Evolutionary conservation across 2,888 invertebrate species (phyloP).

Genomic region (Agrotis segetum): DNA sequence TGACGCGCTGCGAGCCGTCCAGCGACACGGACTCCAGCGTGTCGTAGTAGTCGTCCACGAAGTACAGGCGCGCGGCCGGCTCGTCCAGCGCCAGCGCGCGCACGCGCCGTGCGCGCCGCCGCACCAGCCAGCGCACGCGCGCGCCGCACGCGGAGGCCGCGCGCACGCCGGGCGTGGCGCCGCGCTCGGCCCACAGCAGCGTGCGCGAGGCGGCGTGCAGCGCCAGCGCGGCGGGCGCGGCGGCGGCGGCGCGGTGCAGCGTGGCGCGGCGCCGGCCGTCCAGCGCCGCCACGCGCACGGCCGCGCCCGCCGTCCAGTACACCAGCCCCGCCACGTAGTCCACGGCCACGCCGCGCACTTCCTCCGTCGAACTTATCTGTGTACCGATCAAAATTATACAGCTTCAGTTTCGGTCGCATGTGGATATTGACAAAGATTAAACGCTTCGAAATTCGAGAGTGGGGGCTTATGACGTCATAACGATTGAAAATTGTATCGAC

Average conservation of each 20-base stretch:
- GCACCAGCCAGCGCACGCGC: conserved; percentile 88
- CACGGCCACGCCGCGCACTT: conserved; percentile 94
- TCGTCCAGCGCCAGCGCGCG: conserved; percentile 94
- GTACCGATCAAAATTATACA: too few species aligned
- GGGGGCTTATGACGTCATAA: too few species aligned
- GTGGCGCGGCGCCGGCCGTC: conserved; percentile 90
- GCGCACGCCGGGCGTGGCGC: conserved; percentile 92
- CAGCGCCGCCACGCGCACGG: conserved; percentile 61
- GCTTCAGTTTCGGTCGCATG: too few species aligned
- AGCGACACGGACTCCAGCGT: conserved; percentile 93
- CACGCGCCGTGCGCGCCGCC: conserved; percentile 93
- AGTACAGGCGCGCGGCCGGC: conserved; percentile 94
- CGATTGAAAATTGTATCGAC: too few species aligned
- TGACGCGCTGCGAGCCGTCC: conserved; percentile 92
- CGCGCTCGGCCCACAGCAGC: conserved; percentile 94
- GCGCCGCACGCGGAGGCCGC: conserved; percentile 92
- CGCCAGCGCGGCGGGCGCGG: conserved; percentile 94
- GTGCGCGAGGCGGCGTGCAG: conserved; percentile 91
- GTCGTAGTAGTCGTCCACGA: conserved; percentile 95
- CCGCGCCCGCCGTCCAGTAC: conserved; percentile 92
- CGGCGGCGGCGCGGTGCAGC: conserved; percentile 86
- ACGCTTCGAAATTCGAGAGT: too few species aligned
- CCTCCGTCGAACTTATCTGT: conserved; percentile 66
- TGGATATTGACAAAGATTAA: too few species aligned
- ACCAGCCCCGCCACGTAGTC: conserved; percentile 93